Evolutionary conservation across 2,113 vertebrate genomes (phyloP).

Genomic region (Chiloscyllium plagiosum): DNA sequence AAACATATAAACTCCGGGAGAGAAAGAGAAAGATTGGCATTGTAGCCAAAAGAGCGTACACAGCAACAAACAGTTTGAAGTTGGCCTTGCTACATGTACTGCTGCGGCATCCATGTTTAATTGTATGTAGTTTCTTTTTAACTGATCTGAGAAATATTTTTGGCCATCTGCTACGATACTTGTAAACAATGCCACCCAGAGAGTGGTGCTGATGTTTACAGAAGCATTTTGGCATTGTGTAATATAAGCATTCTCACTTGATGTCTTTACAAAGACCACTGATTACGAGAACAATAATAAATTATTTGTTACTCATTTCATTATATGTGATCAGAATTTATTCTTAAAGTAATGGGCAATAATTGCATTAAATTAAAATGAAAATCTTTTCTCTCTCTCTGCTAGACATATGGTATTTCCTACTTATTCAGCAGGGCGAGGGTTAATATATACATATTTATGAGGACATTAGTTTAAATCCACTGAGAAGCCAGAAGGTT

Average conservation of each 20-base stretch:
- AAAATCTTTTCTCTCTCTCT: not conserved
- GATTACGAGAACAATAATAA: not conserved
- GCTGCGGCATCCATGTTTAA: conserved; percentile 58
- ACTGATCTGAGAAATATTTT: conserved; percentile 42
- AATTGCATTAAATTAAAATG: not conserved
- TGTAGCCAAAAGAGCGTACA: conserved; percentile 59
- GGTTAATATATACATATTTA: not conserved
- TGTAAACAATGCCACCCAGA: conserved; percentile 59
- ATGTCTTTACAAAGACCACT: not conserved
- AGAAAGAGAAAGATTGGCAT: conserved; percentile 57
- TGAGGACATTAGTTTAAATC: not conserved
- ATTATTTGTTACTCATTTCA: not conserved
- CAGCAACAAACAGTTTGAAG: conserved; percentile 67
- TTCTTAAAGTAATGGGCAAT: not conserved
- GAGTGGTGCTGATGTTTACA: conserved; percentile 46
- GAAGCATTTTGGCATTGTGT: conserved; percentile 60
- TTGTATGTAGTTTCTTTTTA: conserved; percentile 58
- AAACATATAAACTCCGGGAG: conserved; percentile 76
- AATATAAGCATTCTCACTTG: conserved; percentile 38
- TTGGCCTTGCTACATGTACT: conserved; percentile 59
- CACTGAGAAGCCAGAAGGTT: not conserved
- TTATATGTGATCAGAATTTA: not conserved
- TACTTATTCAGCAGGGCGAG: not conserved
- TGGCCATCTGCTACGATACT: conserved; percentile 66
- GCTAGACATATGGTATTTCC: not conserved